Evolutionary conservation across 1,140 invertebrate species (phyloP).

Genomic region (Heliconius hewitsoni): DNA sequence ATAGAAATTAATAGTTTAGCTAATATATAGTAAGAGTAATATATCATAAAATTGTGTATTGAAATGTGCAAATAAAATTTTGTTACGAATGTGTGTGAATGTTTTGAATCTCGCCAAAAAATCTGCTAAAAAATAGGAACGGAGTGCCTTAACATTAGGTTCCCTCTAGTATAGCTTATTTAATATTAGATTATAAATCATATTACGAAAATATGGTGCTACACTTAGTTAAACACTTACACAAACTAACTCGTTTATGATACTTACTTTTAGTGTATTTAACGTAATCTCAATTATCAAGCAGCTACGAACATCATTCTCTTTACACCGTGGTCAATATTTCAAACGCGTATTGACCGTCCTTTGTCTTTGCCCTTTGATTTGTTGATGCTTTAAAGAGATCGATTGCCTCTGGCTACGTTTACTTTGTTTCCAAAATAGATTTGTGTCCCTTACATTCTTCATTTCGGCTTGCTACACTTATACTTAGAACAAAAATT

Average conservation of each 20-base stretch:
- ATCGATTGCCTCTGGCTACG: conserved; percentile 57
- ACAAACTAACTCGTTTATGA: no score
- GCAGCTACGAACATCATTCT: not conserved
- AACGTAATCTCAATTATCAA: not conserved
- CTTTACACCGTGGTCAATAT: conserved; percentile 33
- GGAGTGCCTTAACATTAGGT: not conserved
- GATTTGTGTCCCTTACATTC: not conserved
- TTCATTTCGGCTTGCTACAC: not conserved
- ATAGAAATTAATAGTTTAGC: no score
- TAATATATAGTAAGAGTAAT: not conserved
- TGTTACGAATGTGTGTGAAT: no score
- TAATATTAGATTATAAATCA: no score
- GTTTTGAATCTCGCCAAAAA: not conserved
- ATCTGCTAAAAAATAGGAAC: no score
- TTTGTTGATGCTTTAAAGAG: conserved; percentile 58
- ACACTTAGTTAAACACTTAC: no score
- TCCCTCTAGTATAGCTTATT: not conserved
- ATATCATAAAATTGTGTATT: not conserved
- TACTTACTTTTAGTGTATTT: not conserved
- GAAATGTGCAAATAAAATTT: no score
- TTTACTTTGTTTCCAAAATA: conserved; percentile 33
- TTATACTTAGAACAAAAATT: not conserved
- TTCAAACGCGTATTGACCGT: conserved; percentile 57
- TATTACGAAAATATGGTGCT: no score
- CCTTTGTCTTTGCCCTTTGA: conserved; percentile 69